phyloP scores from a whole-genome alignment of 1,140 invertebrate species.

The Lycorma delicatula region DNA sequence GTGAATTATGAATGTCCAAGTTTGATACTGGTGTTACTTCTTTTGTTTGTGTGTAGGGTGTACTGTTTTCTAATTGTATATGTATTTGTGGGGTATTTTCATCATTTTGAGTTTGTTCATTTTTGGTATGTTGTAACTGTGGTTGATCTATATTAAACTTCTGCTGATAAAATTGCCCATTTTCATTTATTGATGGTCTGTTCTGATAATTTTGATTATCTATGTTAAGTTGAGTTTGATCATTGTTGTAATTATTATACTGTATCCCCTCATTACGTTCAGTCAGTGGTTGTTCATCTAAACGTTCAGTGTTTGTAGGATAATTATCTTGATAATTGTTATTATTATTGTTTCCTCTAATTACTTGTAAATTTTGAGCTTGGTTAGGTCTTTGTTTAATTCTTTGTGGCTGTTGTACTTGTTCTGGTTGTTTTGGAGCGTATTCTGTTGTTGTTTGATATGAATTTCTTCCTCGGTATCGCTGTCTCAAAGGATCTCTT shows the following conservation, averaged over 20 bases:
- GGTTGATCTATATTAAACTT: too few species aligned
- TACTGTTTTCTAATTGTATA: too few species aligned
- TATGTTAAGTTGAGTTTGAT: too few species aligned
- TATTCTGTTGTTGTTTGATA: neutral
- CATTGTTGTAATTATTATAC: too few species aligned
- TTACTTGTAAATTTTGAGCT: neutral
- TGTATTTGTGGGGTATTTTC: too few species aligned
- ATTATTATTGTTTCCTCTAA: neutral
- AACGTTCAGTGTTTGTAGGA: neutral
- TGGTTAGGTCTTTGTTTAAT: neutral
- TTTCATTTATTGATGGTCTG: too few species aligned
- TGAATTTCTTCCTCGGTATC: neutral
- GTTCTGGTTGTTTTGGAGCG: neutral
- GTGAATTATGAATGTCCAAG: neutral
- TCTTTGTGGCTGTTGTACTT: neutral
- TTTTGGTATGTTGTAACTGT: too few species aligned
- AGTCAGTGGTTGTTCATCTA: neutral
- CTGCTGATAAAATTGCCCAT: too few species aligned
- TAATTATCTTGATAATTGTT: neutral
- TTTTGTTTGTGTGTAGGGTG: too few species aligned
- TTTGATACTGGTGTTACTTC: too few species aligned
- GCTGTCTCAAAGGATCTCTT: neutral
- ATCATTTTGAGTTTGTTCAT: too few species aligned
- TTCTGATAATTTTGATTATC: too few species aligned
- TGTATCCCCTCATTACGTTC: neutral